Conservation (phyloP, 2,888 invertebrate genomes). For the Orchestes rusci region DNA sequence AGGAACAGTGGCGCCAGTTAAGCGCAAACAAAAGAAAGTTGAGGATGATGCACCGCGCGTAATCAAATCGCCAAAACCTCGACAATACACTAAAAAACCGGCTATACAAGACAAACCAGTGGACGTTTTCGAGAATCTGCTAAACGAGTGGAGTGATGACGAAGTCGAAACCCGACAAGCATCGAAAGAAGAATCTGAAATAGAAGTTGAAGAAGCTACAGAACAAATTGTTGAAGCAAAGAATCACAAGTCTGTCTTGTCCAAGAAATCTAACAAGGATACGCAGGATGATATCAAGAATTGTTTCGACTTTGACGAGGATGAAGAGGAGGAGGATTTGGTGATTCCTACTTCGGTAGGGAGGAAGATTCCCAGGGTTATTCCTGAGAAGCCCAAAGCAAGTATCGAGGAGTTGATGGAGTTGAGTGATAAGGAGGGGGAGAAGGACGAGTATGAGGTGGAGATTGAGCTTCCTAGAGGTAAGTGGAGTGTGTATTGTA, state of each 20-base stretch:
- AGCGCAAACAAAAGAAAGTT: conserved; percentile 37
- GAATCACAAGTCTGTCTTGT: neutral
- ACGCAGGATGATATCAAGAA: conserved; percentile 46
- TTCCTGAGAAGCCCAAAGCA: conserved; percentile 37
- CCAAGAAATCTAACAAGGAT: conserved; percentile 20
- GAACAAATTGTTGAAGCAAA: neutral
- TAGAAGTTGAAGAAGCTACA: neutral
- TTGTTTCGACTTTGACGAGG: conserved; percentile 74
- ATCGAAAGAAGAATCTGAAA: no score
- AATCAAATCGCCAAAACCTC: conserved; percentile 19
- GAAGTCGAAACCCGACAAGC: no score
- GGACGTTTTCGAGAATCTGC: conserved; percentile 60
- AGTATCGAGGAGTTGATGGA: conserved; percentile 17
- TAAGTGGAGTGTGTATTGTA: conserved; percentile 1
- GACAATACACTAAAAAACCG: conserved; percentile 14
- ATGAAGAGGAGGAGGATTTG: conserved; percentile 60
- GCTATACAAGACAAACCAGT: conserved; percentile 38
- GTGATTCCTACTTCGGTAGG: conserved; percentile 43
- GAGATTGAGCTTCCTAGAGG: no score
- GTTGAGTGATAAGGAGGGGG: conserved; percentile 13
- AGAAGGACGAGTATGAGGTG: no score
- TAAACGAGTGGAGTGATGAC: conserved; percentile 61
- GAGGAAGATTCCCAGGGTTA: conserved; percentile 60
- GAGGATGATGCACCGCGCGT: conserved; percentile 40
- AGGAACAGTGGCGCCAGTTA: no score